phyloP scores from a whole-genome alignment of 2,113 vertebrate species.

The Callaeas wilsoni region DNA sequence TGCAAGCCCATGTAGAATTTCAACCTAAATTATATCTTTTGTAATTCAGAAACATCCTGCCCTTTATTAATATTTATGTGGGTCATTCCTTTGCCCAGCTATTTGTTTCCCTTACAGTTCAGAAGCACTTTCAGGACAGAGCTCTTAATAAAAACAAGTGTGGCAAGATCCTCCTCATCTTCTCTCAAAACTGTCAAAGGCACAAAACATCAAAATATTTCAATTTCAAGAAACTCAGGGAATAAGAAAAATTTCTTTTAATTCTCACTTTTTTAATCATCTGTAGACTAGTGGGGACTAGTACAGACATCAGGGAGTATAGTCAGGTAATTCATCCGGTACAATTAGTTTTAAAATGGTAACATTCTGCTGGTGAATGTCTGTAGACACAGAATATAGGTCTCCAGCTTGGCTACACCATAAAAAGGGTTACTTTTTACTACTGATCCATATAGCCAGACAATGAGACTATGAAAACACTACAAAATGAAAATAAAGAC shows the following conservation, averaged over 20 bases:
- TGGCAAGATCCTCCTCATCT: neutral
- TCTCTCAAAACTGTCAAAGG: neutral
- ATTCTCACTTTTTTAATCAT: neutral
- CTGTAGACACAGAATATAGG: neutral
- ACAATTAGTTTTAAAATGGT: neutral
- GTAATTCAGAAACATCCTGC: neutral
- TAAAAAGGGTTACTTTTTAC: neutral
- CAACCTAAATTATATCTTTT: neutral
- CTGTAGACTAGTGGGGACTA: neutral
- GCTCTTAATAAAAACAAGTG: neutral
- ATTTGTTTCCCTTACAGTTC: neutral
- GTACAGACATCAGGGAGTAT: neutral
- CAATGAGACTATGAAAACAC: neutral
- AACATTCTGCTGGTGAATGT: neutral
- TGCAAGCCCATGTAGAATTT: neutral
- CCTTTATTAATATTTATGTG: neutral
- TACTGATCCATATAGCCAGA: neutral
- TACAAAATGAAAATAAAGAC: neutral
- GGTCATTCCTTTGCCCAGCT: neutral
- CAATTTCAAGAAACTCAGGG: neutral
- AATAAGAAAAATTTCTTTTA: neutral
- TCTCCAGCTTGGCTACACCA: neutral
- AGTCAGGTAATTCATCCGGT: neutral
- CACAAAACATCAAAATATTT: neutral
- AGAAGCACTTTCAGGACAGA: neutral